Base-by-base conservation (phyloP, 2,797 vertebrate genomes). In the Oryzias dopingdopingensis region DNA sequence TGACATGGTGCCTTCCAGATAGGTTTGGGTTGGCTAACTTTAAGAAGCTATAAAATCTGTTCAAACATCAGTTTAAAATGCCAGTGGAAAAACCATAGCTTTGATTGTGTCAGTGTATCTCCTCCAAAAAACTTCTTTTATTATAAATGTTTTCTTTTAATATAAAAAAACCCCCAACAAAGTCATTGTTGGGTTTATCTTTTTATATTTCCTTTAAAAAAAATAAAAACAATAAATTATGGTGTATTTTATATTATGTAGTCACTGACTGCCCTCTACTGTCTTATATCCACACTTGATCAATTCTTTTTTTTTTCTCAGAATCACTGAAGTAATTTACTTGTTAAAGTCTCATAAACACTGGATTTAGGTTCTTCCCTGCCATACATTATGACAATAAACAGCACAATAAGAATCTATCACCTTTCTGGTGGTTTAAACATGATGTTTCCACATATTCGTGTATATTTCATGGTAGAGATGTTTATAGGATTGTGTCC, bases 251-350 rank as follows among this genome's bases (percentile, higher is more conserved):
- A 22, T 13, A 45, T 37, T 26, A 45, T 29, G 16, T 44, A 29
- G 42, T 63, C 59, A 23, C 4, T 62, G 62, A 65, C 66, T 84
- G 75, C 77, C 68, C 76, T 74, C 69, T 80, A 72, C 65, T 81
- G 76, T 60, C 59, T 56, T 2, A 49, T 24, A 56, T 17, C 59
- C 23, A 68, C 43, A 42, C 22, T 47, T 56, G 37, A 23, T 24
- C 22, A 43, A 26, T 26, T 60, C 8, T 41, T 6, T 15, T 8
- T 15, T 8, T 18, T 42, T 8, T 16, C 16, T 4, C 40, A n/a
- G 23, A 49, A 22, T 22, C 6, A 23, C 40, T 22, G 1, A 1
- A 43, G 14, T 58, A 49, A 47, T 20, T 64, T 1, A 52, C 52
- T 57, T 60, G 6, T 26, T 43, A 12, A 56, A 65, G 16, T 55